Conservation (phyloP, 2,888 invertebrate genomes). For the Clitarchus hookeri region DNA sequence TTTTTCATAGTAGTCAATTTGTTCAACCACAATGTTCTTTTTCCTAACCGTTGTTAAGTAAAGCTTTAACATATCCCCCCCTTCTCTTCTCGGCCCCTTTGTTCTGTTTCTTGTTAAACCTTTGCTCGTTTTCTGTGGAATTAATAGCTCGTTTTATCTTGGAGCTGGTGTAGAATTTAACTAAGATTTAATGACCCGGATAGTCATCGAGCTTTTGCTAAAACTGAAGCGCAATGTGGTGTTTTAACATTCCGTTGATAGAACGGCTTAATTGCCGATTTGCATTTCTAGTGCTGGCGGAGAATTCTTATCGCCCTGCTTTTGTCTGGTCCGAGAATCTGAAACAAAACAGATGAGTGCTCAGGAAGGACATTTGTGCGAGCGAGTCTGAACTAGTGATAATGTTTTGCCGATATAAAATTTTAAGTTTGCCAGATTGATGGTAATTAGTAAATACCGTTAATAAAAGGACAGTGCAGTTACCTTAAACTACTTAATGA, state of each 20-base stretch:
- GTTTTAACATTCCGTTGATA: neutral
- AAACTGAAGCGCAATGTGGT: neutral
- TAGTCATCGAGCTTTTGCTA: neutral
- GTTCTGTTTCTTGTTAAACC: neutral
- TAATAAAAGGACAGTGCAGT: no score
- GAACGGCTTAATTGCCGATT: neutral
- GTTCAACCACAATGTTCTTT: neutral
- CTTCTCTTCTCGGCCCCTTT: neutral
- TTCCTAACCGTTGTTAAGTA: neutral
- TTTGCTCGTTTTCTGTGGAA: neutral
- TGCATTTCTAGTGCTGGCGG: neutral
- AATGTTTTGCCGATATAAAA: no score
- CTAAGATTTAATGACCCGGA: neutral
- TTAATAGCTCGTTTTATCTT: slow-evolving; percentile 7
- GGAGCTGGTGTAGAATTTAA: neutral
- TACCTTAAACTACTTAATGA: no score
- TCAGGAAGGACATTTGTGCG: neutral
- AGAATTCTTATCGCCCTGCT: neutral
- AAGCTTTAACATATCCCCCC: neutral
- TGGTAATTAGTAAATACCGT: no score
- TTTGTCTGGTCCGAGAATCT: neutral
- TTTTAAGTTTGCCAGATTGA: no score
- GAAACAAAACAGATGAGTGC: neutral
- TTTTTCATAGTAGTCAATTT: neutral
- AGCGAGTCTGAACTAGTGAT: no score